Evolutionary conservation across 1,140 invertebrate genomes (phyloP).

Genomic region (Phocides pigmalion): DNA sequence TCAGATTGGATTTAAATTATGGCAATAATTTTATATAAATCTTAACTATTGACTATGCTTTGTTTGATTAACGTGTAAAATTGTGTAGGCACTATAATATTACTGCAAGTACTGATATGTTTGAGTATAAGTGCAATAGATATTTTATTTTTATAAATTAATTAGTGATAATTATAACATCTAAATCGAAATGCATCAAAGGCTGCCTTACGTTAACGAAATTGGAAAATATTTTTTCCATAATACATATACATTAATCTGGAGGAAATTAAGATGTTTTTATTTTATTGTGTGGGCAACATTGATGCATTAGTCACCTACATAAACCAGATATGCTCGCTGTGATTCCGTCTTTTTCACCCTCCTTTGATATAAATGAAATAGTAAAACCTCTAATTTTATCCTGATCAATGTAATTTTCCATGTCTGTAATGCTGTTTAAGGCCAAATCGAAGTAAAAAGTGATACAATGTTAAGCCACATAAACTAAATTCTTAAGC

Average conservation of each 20-base stretch:
- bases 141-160: constrained; percentile 29
- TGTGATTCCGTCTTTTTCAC: background rate
- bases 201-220: constrained; percentile 8
- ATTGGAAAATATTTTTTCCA: background rate
- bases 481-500: constrained; percentile 57
- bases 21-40: constrained; percentile 65
- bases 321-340: background rate
- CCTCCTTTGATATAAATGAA: background rate
- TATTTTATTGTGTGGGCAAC: constrained; percentile 41
- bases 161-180: background rate
- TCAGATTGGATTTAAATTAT: constrained; percentile 67
- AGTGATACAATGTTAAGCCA: constrained; percentile 39
- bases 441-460: constrained; percentile 8
- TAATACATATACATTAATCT: constrained; percentile 27
- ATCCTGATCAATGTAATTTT: background rate
- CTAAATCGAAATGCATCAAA: constrained; percentile 39
- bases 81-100: constrained; percentile 11
- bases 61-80: constrained; percentile 31
- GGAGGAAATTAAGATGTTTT: background rate
- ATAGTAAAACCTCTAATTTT: background rate
- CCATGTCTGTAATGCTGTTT: background rate
- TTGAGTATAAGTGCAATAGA: constrained; percentile 19
- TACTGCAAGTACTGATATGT: constrained; percentile 33
- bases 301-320: constrained; percentile 4
- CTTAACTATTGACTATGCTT: constrained; percentile 49